Conservation (phyloP, 2,113 vertebrate genomes). For the Etheostoma spectabile region DNA sequence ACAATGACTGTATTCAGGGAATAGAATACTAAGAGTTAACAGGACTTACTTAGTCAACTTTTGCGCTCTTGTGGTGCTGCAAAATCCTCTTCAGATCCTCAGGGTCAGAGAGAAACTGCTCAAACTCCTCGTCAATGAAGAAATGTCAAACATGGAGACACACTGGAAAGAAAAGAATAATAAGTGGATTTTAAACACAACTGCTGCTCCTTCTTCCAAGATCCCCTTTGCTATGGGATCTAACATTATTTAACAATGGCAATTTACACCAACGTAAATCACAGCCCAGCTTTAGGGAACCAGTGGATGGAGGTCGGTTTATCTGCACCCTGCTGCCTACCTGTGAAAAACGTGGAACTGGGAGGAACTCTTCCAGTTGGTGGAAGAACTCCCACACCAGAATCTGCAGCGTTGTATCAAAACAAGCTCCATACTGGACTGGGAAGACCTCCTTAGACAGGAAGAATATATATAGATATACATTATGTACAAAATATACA, state of each 20-base stretch:
- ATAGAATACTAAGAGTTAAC: too few species aligned
- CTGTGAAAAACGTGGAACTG: conserved; percentile 29
- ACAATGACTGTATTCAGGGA: too few species aligned
- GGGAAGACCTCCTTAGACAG: conserved; percentile 20
- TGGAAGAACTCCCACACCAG: conserved; percentile 9
- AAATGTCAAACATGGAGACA: not conserved
- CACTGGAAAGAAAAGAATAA: not conserved
- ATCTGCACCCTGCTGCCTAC: not conserved
- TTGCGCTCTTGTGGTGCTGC: not conserved
- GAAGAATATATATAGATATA: too few species aligned
- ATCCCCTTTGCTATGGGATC: too few species aligned
- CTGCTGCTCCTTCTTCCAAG: not conserved
- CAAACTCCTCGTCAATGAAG: not conserved
- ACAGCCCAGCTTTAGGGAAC: not conserved
- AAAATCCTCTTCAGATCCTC: conserved; percentile 11
- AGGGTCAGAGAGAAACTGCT: not conserved
- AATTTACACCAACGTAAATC: not conserved
- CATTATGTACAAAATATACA: not conserved
- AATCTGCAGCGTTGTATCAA: conserved; percentile 34
- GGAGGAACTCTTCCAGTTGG: not conserved
- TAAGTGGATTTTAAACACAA: not conserved
- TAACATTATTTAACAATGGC: too few species aligned
- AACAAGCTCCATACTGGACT: not conserved
- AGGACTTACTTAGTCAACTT: not conserved
- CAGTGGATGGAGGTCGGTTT: not conserved